Conservation (phyloP, 2,888 invertebrate genomes). For the Itoplectis maculator region DNA sequence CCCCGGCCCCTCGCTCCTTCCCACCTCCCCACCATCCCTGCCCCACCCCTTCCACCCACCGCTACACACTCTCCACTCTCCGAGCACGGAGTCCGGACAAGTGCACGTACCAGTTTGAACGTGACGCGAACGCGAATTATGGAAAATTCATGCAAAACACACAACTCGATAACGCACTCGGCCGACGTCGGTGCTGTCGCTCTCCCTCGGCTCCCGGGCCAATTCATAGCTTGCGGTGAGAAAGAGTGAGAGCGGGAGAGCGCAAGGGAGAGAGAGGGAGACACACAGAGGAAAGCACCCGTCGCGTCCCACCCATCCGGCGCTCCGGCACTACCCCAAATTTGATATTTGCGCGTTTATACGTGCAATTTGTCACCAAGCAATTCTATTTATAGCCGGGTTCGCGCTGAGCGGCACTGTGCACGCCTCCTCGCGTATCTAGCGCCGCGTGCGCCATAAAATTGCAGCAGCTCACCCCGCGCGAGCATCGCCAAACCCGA, state of each 20-base stretch:
- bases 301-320: conserved; percentile 19
- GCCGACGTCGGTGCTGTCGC: conserved; percentile 40
- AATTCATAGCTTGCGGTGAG: conserved; percentile 38
- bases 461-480: conserved; percentile 41
- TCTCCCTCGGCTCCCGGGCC: conserved; percentile 39
- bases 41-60: conserved; percentile 49
- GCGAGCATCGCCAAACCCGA: neutral
- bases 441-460: conserved; percentile 40
- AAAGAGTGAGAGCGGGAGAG: conserved; percentile 24
- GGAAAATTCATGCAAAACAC: conserved; percentile 73
- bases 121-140: conserved; percentile 74
- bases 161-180: conserved; percentile 72
- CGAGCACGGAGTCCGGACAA: conserved; percentile 18
- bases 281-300: neutral
- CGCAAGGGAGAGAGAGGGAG: neutral
- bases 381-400: conserved; percentile 68
- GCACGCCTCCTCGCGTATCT: conserved; percentile 16
- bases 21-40: too few relatives aligned
- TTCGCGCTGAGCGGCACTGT: neutral
- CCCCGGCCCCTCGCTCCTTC: conserved; percentile 19
- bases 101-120: conserved; percentile 70
- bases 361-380: conserved; percentile 71
- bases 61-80: neutral
- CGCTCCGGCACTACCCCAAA: conserved; percentile 59
- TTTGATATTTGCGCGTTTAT: conserved; percentile 70